These are phyloP conservation scores for Onychomys torridus DNA, from an alignment of 2,797 vertebrate genomes.

Conservation along the genomic window DNA sequence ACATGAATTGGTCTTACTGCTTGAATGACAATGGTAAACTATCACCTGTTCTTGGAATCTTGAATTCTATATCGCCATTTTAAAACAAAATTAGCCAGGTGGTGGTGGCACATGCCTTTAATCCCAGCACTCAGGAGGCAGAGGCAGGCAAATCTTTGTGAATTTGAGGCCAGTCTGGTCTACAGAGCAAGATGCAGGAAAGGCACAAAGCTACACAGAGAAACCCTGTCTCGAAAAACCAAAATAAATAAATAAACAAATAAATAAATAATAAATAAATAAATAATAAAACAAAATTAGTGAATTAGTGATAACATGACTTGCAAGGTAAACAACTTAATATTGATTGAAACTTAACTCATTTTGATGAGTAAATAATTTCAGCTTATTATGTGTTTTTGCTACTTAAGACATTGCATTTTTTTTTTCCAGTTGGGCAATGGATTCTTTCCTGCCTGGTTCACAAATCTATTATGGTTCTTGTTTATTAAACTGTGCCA, in stretches of 20 bases:
- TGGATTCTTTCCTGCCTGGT: neutral
- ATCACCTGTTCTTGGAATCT: neutral
- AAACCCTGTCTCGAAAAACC: too few species aligned
- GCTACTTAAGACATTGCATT: neutral
- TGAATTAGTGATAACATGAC: neutral
- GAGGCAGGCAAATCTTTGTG: too few species aligned
- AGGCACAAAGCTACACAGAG: too few species aligned
- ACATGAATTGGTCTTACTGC: neutral
- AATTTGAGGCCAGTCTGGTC: too few species aligned
- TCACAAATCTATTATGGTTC: neutral
- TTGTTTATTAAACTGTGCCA: neutral
- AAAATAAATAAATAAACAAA: too few species aligned
- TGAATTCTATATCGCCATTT: neutral
- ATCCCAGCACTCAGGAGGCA: too few species aligned
- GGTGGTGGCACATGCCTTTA: too few species aligned
- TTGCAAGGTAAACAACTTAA: neutral
- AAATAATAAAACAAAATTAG: slow-evolving; percentile 11
- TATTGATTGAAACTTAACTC: slow-evolving; percentile 9
- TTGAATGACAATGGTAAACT: neutral
- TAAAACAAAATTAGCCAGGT: slow-evolving; percentile 27
- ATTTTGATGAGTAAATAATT: neutral
- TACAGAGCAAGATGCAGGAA: too few species aligned
- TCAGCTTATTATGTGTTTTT: neutral
- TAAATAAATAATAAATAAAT: too few species aligned
- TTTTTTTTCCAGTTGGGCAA: neutral